Conservation (phyloP, 2,888 invertebrate genomes). For the Melangyna quadrimaculata region DNA sequence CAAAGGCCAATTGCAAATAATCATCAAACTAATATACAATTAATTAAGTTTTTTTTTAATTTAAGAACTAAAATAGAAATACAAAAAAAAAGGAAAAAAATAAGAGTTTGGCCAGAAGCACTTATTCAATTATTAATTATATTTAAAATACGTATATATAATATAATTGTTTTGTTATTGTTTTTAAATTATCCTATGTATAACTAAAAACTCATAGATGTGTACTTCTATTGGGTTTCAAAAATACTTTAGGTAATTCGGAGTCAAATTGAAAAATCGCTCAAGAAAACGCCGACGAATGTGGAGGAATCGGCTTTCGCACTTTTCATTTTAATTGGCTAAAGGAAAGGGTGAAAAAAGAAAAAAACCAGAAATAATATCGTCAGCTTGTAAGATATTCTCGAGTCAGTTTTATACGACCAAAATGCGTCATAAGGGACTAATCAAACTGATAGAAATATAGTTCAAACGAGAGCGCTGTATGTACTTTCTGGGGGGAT, state of each 20-base stretch:
- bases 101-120: constrained; percentile 38
- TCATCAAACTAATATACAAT: constrained; percentile 80
- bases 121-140: constrained; percentile 17
- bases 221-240: background rate
- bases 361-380: background rate
- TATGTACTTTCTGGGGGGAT: no score
- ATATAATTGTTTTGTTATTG: background rate
- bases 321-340: background rate
- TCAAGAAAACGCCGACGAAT: constrained; percentile 34
- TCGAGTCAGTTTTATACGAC: no score
- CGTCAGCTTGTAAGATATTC: no score
- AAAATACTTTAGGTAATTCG: constrained; percentile 5
- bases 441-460: no score
- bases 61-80: constrained; percentile 5
- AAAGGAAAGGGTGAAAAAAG: background rate
- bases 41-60: constrained; percentile 4
- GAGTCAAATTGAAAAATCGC: constrained; percentile 9
- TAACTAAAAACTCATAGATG: background rate
- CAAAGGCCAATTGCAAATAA: constrained; percentile 82
- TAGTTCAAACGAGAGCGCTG: no score
- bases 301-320: background rate
- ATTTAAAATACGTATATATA: background rate
- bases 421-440: no score
- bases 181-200: background rate
- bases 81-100: background rate